Percentiles rank a stretch among this genome's conserved stretches.
phyloP scores from a whole-genome alignment of 2,888 invertebrate genomes.

The Ceratothoa steindachneri region DNA sequence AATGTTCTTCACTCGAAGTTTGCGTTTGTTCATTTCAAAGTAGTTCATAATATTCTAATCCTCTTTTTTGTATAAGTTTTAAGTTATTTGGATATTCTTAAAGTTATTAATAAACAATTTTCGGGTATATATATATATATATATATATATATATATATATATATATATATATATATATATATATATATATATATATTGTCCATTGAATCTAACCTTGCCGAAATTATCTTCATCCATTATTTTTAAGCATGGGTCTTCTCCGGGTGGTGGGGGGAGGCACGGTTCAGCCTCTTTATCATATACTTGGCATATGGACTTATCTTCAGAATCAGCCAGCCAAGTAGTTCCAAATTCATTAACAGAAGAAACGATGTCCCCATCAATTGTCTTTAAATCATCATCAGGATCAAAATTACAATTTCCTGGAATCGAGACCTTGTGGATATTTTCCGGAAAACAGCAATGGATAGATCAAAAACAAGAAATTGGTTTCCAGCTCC shows the following conservation, averaged over 20 bases:
- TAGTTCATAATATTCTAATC: no score
- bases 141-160: no score
- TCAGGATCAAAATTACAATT: conserved; percentile 53
- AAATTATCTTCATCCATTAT: conserved; percentile 61
- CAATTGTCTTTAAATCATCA: conserved; percentile 52
- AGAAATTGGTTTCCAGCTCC: background rate
- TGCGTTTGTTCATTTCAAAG: no score
- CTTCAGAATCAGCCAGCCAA: conserved; percentile 59
- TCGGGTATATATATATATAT: no score
- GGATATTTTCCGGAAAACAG: background rate
- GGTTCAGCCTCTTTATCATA: conserved; percentile 49
- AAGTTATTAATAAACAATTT: no score
- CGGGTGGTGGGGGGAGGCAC: conserved; percentile 59
- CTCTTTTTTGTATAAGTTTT: no score
- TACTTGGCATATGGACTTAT: conserved; percentile 23
- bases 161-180: no score
- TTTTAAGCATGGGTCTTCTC: conserved; percentile 65
- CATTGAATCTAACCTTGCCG: conserved; percentile 57
- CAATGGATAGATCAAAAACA: background rate
- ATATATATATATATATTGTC: no score
- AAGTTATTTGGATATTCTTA: no score
- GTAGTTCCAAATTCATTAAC: conserved; percentile 70
- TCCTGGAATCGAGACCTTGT: conserved; percentile 50
- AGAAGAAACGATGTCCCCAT: conserved; percentile 60
- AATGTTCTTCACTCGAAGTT: no score